Percentiles rank a stretch among this genome's conserved stretches.
Evolutionary conservation across 2,113 vertebrate genomes (phyloP).

Genomic region (Odocoileus virginianus): DNA sequence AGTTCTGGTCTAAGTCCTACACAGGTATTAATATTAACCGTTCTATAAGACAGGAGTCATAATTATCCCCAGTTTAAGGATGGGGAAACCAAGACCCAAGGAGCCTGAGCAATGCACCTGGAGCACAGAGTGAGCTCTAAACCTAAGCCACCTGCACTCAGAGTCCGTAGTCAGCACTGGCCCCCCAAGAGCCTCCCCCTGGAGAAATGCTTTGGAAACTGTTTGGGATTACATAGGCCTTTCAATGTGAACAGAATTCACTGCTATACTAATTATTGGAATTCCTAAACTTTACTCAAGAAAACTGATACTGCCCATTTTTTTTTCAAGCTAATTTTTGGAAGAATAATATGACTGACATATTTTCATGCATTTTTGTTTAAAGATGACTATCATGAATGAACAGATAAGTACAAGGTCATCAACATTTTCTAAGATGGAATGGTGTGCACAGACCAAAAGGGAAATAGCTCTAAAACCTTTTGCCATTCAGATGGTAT

Average conservation of each 20-base stretch:
- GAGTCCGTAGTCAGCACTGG: accelerated
- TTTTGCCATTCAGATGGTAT: neutral
- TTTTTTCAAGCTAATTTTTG: neutral
- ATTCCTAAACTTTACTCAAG: neutral
- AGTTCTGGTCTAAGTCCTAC: too few relatives aligned
- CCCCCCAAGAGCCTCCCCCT: accelerated
- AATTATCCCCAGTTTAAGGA: neutral
- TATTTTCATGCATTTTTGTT: neutral
- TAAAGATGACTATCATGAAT: neutral
- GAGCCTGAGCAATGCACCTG: neutral
- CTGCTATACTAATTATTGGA: neutral
- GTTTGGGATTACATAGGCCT: accelerated
- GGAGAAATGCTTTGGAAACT: neutral
- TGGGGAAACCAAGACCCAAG: neutral
- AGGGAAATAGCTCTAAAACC: neutral
- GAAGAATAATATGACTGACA: neutral
- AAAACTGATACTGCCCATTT: neutral
- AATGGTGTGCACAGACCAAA: neutral
- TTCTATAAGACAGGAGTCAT: accelerated
- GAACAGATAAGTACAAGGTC: neutral
- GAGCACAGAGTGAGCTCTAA: neutral
- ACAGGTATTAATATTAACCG: too few relatives aligned
- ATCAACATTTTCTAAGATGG: neutral
- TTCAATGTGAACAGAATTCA: neutral
- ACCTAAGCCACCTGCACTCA: neutral